A percentile compares a stretch with the other conserved stretches of the same genome.
Evolutionary conservation across 2,113 vertebrate genomes (phyloP).

Genomic region (Gymnorhina tibicen): DNA sequence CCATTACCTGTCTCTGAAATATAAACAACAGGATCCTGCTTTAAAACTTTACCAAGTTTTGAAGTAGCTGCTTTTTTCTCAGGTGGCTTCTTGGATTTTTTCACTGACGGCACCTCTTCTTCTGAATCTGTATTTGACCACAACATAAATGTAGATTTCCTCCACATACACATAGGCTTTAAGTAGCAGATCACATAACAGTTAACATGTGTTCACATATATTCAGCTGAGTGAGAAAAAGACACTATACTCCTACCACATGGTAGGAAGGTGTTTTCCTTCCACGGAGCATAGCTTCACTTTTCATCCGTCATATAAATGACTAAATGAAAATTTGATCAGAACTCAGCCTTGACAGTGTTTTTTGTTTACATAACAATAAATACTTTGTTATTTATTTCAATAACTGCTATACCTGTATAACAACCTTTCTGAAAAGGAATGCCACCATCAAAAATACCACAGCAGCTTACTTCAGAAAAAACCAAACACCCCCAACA

Average conservation of each 20-base stretch:
- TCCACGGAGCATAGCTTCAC: background rate
- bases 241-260: background rate
- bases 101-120: constrained; percentile 71
- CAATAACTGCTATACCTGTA: background rate
- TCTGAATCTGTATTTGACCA: constrained; percentile 80
- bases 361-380: background rate
- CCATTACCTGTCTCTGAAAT: constrained; percentile 92
- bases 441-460: background rate
- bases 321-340: background rate
- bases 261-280: background rate
- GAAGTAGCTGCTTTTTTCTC: constrained; percentile 69
- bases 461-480: background rate
- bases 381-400: background rate
- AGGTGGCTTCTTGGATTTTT: constrained; percentile 70
- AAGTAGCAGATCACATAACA: background rate
- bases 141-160: constrained; percentile 1
- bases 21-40: constrained; percentile 85
- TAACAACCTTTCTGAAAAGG: rapidly evolving
- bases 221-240: background rate
- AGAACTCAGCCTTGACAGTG: background rate
- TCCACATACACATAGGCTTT: background rate
- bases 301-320: background rate
- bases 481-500: background rate
- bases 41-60: constrained; percentile 66
- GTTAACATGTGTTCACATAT: background rate